phyloP scores from a whole-genome alignment of 2,888 invertebrate genomes.

The Ligdia adustata region DNA sequence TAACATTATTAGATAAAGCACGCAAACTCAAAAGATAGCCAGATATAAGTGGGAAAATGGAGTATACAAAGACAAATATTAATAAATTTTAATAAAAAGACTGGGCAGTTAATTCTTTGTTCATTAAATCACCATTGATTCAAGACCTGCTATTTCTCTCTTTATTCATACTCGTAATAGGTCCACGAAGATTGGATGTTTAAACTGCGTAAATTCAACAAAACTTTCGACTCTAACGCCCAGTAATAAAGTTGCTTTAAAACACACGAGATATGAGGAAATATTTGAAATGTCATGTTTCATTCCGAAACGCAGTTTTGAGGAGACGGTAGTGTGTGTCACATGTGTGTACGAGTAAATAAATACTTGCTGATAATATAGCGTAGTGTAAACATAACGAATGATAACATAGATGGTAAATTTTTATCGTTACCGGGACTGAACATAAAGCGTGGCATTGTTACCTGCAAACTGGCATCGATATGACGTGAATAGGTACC shows the following conservation, averaged over 20 bases:
- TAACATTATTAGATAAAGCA: slow-evolving; percentile 10
- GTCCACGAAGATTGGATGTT: slow-evolving; percentile 9
- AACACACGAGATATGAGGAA: slow-evolving; percentile 4
- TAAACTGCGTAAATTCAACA: neutral
- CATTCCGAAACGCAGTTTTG: slow-evolving; percentile 10
- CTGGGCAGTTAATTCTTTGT: slow-evolving; percentile 4
- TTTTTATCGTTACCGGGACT: neutral
- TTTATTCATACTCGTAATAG: neutral
- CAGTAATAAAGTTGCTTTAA: slow-evolving; percentile 3
- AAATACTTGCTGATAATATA: slow-evolving; percentile 3
- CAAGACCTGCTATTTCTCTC: slow-evolving; percentile 2
- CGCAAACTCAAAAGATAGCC: slow-evolving; percentile 7
- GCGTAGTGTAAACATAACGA: slow-evolving; percentile 21
- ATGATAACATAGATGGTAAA: slow-evolving; percentile 5
- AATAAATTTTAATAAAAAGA: neutral
- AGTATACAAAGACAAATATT: neutral
- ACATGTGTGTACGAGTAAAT: slow-evolving; percentile 1
- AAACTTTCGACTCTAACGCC: slow-evolving; percentile 6
- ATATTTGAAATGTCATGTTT: slow-evolving; percentile 9
- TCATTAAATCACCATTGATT: slow-evolving; percentile 13
- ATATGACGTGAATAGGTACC: slow-evolving; percentile 10
- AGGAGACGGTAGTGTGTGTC: slow-evolving; percentile 17
- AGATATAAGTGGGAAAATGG: neutral
- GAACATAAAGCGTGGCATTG: slow-evolving; percentile 3
- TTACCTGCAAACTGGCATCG: neutral